phyloP scores from a whole-genome alignment of 1,140 invertebrate genomes.

The Bombus waltoni region DNA sequence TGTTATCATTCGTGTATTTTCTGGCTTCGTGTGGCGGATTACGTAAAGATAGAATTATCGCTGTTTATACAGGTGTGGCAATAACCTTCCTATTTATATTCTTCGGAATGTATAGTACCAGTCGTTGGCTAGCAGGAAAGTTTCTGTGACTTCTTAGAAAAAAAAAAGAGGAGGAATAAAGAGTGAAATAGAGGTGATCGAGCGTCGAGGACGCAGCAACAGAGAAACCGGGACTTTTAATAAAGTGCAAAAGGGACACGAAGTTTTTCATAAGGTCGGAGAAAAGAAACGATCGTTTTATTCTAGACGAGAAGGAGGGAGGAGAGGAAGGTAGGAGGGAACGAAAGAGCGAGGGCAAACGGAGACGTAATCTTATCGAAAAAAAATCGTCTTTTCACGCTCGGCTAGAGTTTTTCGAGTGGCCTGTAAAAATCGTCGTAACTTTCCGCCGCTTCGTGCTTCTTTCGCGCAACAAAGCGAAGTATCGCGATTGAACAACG shows the following conservation, averaged over 20 bases:
- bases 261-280: background rate
- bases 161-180: background rate
- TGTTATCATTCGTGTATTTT: background rate
- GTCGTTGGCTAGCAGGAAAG: background rate
- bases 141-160: background rate
- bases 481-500: background rate
- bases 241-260: constrained; percentile 18
- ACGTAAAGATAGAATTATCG: background rate
- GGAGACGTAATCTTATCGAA: constrained; percentile 34
- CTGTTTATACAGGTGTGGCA: background rate
- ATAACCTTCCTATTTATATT: background rate
- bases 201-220: no score
- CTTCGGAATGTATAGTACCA: background rate
- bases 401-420: background rate
- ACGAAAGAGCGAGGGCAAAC: background rate
- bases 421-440: background rate
- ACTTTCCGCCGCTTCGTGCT: background rate
- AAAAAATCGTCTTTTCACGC: constrained; percentile 11
- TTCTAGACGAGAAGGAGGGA: background rate
- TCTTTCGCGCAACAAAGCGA: background rate
- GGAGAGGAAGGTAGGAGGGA: background rate
- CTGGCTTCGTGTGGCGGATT: background rate
- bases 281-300: background rate
- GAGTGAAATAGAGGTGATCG: background rate
- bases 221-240: background rate